Conservation (phyloP, 2,888 invertebrate species). For the Hypomecis punctinalis region DNA sequence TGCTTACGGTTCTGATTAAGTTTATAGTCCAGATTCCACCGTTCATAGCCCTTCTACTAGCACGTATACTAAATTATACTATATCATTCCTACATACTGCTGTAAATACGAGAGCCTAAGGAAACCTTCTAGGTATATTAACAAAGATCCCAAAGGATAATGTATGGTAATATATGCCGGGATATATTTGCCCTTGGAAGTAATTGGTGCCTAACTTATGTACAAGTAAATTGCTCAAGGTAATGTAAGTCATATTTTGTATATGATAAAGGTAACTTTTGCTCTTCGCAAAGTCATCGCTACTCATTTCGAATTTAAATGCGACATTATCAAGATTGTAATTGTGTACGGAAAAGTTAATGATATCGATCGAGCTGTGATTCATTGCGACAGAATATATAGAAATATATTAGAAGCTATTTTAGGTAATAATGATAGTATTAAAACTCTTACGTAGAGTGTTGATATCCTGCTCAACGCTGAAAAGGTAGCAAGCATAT, state of each 20-base stretch:
- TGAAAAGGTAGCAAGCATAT: neutral
- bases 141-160: conserved; percentile 58
- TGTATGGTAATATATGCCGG: conserved; percentile 62
- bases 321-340: neutral
- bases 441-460: too few species aligned
- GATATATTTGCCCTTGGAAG: conserved; percentile 48
- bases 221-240: conserved; percentile 5
- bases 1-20: neutral
- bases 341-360: too few species aligned
- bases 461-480: too few species aligned
- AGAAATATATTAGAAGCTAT: too few species aligned
- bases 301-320: neutral
- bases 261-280: neutral
- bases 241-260: conserved; percentile 13
- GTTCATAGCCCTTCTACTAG: neutral
- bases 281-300: neutral
- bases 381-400: too few species aligned
- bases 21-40: neutral
- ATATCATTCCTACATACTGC: conserved; percentile 38
- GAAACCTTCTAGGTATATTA: conserved; percentile 55
- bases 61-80: conserved; percentile 23
- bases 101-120: conserved; percentile 43
- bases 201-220: conserved; percentile 47
- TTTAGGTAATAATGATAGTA: too few species aligned
- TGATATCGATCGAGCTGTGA: too few species aligned